These are phyloP conservation scores for Venustoraphidia nigricollis DNA, from an alignment of 2,888 invertebrate genomes.

Conservation along the genomic window DNA sequence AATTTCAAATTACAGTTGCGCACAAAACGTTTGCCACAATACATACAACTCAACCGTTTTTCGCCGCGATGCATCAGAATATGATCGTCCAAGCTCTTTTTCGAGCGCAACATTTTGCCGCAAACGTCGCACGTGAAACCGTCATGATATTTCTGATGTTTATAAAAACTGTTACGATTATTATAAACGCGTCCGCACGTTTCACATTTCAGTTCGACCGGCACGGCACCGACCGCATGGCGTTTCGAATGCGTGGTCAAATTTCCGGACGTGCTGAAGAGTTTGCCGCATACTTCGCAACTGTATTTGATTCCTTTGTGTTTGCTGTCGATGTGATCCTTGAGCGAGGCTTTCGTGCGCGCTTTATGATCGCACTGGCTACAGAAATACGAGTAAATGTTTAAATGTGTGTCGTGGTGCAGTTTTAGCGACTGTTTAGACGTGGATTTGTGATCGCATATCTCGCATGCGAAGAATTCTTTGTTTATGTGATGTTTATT, in stretches of 20 bases:
- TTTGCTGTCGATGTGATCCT: constrained; percentile 10
- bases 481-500: constrained; percentile 24
- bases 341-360: too few relatives aligned
- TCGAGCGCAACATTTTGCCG: too few relatives aligned
- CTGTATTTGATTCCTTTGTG: constrained; percentile 8
- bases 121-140: too few relatives aligned
- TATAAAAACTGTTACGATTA: too few relatives aligned
- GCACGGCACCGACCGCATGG: constrained; percentile 7
- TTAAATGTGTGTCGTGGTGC: constrained; percentile 10
- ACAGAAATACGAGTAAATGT: constrained; percentile 23
- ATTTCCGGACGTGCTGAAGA: constrained; percentile 6
- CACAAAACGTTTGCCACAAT: too few relatives aligned
- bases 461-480: constrained; percentile 25
- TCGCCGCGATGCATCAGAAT: too few relatives aligned
- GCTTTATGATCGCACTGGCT: constrained; percentile 23
- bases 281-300: constrained; percentile 10
- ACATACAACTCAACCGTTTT: too few relatives aligned
- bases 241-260: constrained; percentile 10
- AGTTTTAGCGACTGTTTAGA: constrained; percentile 8
- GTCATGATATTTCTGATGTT: too few relatives aligned
- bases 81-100: too few relatives aligned
- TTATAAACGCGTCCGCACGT: constrained; percentile 11
- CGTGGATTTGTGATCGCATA: constrained; percentile 24
- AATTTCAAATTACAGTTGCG: too few relatives aligned
- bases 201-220: constrained; percentile 14